A percentile compares a stretch with the other conserved stretches of the same genome.
Conservation (phyloP, 2,888 invertebrate species). For the Noctua fimbriata region DNA sequence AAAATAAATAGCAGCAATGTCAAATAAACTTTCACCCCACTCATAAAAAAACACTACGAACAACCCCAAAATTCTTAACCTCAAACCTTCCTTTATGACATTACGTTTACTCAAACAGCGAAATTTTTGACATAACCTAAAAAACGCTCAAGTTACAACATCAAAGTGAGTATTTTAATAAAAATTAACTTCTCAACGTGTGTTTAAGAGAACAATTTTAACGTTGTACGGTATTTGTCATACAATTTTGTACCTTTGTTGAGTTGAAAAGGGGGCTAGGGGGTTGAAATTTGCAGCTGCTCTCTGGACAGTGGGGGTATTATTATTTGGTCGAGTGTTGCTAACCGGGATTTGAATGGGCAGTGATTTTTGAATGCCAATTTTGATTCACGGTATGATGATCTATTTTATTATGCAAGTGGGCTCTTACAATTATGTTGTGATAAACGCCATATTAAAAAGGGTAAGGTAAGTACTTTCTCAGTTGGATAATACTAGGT, state of each 20-base stretch:
- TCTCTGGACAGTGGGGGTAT: conserved; percentile 17
- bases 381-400: neutral
- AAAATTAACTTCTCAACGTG: conserved; percentile 56
- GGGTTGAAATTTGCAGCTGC: conserved; percentile 53
- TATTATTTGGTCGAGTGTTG: conserved; percentile 31
- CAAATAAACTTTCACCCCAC: conserved; percentile 17
- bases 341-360: conserved; percentile 19
- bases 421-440: neutral
- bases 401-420: too few species aligned
- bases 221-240: conserved; percentile 47
- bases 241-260: conserved; percentile 57
- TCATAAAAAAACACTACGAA: neutral
- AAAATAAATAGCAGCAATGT: neutral
- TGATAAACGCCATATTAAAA: neutral
- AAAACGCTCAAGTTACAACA: conserved; percentile 38
- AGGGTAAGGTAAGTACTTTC: neutral
- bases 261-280: conserved; percentile 29
- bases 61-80: conserved; percentile 33
- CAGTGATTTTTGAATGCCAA: conserved; percentile 8
- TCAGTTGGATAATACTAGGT: neutral
- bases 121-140: conserved; percentile 44
- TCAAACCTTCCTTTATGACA: conserved; percentile 14
- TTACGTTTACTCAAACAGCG: conserved; percentile 12
- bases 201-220: conserved; percentile 51
- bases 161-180: conserved; percentile 65